A percentile compares a stretch with the other conserved stretches of the same genome.
These are phyloP conservation scores for Apomyelois bistriatella DNA, from an alignment of 2,888 invertebrate genomes.

Conservation along the genomic window DNA sequence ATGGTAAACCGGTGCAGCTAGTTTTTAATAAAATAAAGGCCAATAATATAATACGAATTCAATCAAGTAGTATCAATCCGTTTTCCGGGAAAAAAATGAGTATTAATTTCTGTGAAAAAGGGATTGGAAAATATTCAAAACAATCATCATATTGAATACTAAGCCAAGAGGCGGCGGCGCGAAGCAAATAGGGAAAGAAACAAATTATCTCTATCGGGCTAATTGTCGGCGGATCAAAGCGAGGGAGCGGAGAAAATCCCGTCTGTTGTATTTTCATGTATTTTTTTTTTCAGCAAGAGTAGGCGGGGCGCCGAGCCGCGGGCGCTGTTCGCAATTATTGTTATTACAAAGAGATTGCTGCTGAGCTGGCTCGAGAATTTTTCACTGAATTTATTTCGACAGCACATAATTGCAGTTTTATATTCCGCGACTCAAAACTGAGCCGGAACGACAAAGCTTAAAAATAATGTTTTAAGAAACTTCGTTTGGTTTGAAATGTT, in stretches of 20 bases:
- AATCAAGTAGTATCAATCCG: too few relatives aligned
- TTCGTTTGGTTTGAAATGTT: neutral
- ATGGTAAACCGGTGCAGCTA: too few relatives aligned
- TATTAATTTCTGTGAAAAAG: conserved; percentile 37
- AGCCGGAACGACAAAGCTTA: neutral
- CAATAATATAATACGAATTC: too few relatives aligned
- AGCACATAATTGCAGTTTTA: conserved; percentile 47
- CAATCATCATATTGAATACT: conserved; percentile 63
- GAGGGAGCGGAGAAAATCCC: conserved; percentile 61
- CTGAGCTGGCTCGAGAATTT: conserved; percentile 66
- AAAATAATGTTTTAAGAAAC: neutral
- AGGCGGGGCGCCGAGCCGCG: conserved; percentile 44
- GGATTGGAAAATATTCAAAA: conserved; percentile 47
- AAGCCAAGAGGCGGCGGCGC: conserved; percentile 52
- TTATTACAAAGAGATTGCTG: conserved; percentile 76
- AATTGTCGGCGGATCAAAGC: conserved; percentile 73
- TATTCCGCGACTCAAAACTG: conserved; percentile 15
- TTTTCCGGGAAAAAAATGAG: conserved; percentile 33
- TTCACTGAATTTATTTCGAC: conserved; percentile 56
- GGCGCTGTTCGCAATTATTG: conserved; percentile 74
- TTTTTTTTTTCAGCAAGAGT: conserved; percentile 39
- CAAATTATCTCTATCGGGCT: conserved; percentile 71
- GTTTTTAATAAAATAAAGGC: too few relatives aligned
- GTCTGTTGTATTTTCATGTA: conserved; percentile 47
- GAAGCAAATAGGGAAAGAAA: conserved; percentile 54